Evolutionary conservation across 35 echinoderm and acorn worm genomes (phyloP).

Genomic region (Chiridota heheva): DNA sequence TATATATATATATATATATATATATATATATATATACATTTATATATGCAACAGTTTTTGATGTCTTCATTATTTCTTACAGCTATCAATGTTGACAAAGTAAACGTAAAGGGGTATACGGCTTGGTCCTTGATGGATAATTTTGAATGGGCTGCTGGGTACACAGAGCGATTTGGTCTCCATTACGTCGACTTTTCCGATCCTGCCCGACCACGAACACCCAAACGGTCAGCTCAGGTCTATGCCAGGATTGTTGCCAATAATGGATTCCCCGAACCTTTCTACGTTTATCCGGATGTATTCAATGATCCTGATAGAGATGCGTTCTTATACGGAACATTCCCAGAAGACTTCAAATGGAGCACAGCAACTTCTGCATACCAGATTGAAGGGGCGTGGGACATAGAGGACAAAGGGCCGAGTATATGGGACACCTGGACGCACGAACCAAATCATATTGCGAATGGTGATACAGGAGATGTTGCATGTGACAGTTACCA

Average conservation of each 20-base stretch:
- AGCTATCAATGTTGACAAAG: conserved; percentile 67
- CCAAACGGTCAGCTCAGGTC: conserved; percentile 42
- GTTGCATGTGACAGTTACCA: conserved; percentile 73
- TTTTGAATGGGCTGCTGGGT: conserved; percentile 63
- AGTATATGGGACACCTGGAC: conserved; percentile 89
- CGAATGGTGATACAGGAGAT: conserved; percentile 70
- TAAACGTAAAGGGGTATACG: conserved; percentile 53
- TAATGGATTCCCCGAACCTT: conserved; percentile 56
- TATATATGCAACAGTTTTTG: too few species aligned
- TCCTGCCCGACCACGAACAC: conserved; percentile 13
- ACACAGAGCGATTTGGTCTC: conserved; percentile 63
- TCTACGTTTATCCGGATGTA: conserved; percentile 67
- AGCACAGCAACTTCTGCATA: conserved; percentile 83
- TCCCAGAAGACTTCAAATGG: conserved; percentile 82
- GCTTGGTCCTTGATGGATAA: conserved; percentile 60
- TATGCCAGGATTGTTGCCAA: conserved; percentile 43
- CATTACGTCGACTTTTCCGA: conserved; percentile 65
- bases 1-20: conserved; percentile 11
- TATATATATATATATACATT: too few species aligned
- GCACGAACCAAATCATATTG: conserved; percentile 49
- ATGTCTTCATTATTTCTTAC: conserved; percentile 6
- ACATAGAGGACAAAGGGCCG: conserved; percentile 67
- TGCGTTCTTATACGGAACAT: conserved; percentile 58
- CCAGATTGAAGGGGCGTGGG: conserved; percentile 91
- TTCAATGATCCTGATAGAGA: conserved; percentile 86